Percentiles rank a stretch among this genome's conserved stretches.
phyloP scores from a whole-genome alignment of 2,113 vertebrate species.

The Ptilonorhynchus violaceus region DNA sequence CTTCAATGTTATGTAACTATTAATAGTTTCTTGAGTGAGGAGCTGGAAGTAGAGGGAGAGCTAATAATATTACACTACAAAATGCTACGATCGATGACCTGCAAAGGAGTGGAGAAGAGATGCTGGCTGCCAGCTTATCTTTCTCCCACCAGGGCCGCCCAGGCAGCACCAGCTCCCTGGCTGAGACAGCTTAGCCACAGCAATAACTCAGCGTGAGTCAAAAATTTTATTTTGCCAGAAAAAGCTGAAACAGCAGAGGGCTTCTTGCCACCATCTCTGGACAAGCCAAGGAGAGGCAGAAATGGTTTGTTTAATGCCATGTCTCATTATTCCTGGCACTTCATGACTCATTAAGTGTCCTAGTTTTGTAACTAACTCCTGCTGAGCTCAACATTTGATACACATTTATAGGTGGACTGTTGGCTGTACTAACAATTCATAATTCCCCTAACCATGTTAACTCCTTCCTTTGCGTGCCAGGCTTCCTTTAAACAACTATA shows the following conservation, averaged over 20 bases:
- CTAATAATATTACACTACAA: not conserved
- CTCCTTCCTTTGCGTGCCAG: not conserved
- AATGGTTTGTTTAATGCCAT: constrained; percentile 43
- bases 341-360: constrained; percentile 55
- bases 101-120: not conserved
- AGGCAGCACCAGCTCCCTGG: not conserved
- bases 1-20: not conserved
- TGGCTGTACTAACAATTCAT: constrained; percentile 23
- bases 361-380: constrained; percentile 51
- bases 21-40: not conserved
- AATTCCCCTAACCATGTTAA: constrained; percentile 24
- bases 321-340: constrained; percentile 41
- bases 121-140: not conserved
- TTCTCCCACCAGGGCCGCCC: not conserved
- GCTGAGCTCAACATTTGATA: constrained; percentile 58
- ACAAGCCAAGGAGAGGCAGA: constrained; percentile 25
- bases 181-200: not conserved
- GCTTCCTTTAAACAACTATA: not conserved
- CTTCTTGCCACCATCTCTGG: constrained; percentile 5
- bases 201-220: not conserved
- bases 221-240: constrained; percentile 1
- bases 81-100: not conserved
- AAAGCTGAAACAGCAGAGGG: constrained; percentile 50
- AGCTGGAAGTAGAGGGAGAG: not conserved
- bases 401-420: constrained; percentile 42